Evolutionary conservation across 1,140 invertebrate species (phyloP).

Genomic region (Metopolophium dirhodum): DNA sequence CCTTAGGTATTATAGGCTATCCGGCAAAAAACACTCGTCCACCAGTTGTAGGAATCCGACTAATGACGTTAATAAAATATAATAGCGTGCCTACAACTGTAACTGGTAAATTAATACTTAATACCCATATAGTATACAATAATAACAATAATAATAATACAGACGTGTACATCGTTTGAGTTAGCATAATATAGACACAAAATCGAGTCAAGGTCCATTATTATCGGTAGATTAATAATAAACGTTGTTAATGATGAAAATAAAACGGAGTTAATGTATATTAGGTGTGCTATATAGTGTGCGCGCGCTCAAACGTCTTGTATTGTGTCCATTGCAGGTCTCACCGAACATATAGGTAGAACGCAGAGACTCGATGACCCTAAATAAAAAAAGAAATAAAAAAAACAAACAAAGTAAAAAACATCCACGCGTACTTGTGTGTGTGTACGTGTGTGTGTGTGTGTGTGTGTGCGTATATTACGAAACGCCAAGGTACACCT

Average conservation of each 20-base stretch:
- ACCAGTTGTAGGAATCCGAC: neutral
- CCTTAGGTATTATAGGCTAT: neutral
- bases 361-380: constrained; percentile 16
- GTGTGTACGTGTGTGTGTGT: neutral
- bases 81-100: neutral
- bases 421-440: neutral
- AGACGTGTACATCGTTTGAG: neutral
- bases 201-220: constrained; percentile 31
- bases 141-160: neutral
- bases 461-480: too few species aligned
- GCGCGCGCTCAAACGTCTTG: constrained; percentile 16
- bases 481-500: constrained; percentile 1
- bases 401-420: constrained; percentile 28
- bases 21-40: neutral
- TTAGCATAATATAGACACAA: neutral
- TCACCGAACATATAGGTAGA: neutral
- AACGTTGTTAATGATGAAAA: constrained; percentile 39
- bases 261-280: constrained; percentile 44
- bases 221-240: constrained; percentile 39
- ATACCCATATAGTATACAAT: neutral
- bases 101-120: neutral
- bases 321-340: constrained; percentile 22
- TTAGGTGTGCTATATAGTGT: neutral
- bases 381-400: constrained; percentile 29
- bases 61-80: neutral